A percentile compares a stretch with the other conserved stretches of the same genome.
phyloP scores from a whole-genome alignment of 2,888 invertebrate species.

The Noctuana brunneofusca region DNA sequence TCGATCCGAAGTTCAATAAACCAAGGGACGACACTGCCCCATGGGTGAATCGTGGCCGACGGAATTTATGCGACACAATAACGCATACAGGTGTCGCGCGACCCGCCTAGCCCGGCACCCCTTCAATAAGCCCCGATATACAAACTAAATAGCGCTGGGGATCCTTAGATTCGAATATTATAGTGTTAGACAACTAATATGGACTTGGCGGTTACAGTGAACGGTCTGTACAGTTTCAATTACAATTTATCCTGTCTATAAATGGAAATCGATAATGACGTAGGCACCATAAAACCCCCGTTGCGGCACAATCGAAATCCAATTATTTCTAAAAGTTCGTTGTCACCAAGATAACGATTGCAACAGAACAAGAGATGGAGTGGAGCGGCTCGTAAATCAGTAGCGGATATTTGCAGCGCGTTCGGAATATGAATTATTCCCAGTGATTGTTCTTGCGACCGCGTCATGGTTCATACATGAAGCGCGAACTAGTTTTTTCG shows the following conservation, averaged over 20 bases:
- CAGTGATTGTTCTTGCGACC: slow-evolving; percentile 77
- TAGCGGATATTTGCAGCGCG: slow-evolving; percentile 77
- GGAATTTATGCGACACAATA: slow-evolving; percentile 79
- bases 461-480: slow-evolving; percentile 83
- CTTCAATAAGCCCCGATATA: slow-evolving; percentile 71
- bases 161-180: slow-evolving; percentile 62
- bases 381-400: slow-evolving; percentile 70
- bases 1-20: slow-evolving; percentile 73
- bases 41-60: slow-evolving; percentile 65
- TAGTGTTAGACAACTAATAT: slow-evolving; percentile 72
- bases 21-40: slow-evolving; percentile 59
- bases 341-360: slow-evolving; percentile 63
- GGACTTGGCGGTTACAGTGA: slow-evolving; percentile 52
- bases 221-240: slow-evolving; percentile 49
- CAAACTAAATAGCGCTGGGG: slow-evolving; percentile 69
- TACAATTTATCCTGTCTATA: slow-evolving; percentile 74
- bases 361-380: slow-evolving; percentile 60
- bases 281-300: slow-evolving; percentile 60
- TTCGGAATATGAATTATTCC: slow-evolving; percentile 82
- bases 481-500: slow-evolving; percentile 80
- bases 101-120: slow-evolving; percentile 62
- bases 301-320: slow-evolving; percentile 78
- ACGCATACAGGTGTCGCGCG: slow-evolving; percentile 79
- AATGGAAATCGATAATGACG: slow-evolving; percentile 79
- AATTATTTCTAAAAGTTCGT: slow-evolving; percentile 80